Percentiles rank a stretch among this genome's conserved stretches.
phyloP scores from a whole-genome alignment of 2,888 invertebrate genomes.

The Villa cingulata region DNA sequence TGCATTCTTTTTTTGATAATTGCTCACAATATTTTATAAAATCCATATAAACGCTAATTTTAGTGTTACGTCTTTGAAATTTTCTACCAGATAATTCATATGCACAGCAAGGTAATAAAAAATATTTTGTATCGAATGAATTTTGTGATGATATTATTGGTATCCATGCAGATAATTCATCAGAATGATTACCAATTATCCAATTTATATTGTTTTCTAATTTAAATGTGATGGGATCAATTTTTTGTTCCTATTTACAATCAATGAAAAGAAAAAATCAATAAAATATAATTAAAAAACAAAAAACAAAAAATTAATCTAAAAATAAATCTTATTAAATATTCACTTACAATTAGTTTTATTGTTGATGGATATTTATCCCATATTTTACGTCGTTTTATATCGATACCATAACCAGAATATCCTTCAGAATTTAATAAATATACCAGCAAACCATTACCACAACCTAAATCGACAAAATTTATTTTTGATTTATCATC shows the following conservation, averaged over 20 bases:
- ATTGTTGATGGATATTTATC: conserved; percentile 45
- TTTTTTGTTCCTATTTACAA: conserved; percentile 49
- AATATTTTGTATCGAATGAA: conserved; percentile 62
- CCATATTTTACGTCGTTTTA: conserved; percentile 81
- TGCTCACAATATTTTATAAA: conserved; percentile 51
- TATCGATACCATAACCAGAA: conserved; percentile 68
- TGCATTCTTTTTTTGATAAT: conserved; percentile 49
- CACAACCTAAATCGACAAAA: conserved; percentile 94
- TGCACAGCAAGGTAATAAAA: conserved; percentile 89
- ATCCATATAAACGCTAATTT: conserved; percentile 63
- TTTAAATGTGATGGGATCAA: conserved; percentile 53
- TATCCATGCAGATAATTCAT: conserved; percentile 98
- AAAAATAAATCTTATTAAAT: too few relatives aligned
- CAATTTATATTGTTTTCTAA: conserved; percentile 67
- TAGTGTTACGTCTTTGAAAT: conserved; percentile 57
- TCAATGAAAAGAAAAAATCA: background rate
- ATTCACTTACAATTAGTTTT: background rate
- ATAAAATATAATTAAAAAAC: background rate
- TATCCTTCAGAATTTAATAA: conserved; percentile 75
- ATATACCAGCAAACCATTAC: conserved; percentile 87
- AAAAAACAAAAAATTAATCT: too few relatives aligned
- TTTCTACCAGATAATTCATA: conserved; percentile 80
- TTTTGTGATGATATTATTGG: conserved; percentile 78
- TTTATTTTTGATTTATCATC: conserved; percentile 33
- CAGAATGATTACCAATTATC: conserved; percentile 98